Conservation (phyloP, 1,140 invertebrate species). For the Scaptomyza pallida region DNA sequence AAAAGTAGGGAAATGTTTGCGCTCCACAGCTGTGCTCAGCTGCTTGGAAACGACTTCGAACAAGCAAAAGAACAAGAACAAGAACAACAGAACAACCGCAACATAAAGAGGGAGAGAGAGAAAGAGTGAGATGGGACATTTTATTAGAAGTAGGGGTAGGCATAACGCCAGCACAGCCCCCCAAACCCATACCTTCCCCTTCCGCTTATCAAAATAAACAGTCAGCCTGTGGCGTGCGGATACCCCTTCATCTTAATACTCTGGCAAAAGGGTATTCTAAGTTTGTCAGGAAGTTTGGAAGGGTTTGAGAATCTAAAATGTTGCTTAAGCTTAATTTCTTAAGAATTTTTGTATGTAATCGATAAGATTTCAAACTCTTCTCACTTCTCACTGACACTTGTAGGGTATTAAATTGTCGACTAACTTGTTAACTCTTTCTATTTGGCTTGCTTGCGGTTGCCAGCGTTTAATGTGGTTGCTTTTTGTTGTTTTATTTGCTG, state of each 20-base stretch:
- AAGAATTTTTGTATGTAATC: too few relatives aligned
- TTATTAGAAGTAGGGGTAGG: slow-evolving; percentile 27
- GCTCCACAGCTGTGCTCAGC: slow-evolving; percentile 69
- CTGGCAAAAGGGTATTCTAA: not conserved
- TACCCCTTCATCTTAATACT: slow-evolving; percentile 9
- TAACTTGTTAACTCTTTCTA: not conserved
- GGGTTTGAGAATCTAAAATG: too few relatives aligned
- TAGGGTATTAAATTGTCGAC: not conserved
- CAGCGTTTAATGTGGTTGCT: slow-evolving; percentile 5
- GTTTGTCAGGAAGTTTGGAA: not conserved
- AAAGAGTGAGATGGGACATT: slow-evolving; percentile 28
- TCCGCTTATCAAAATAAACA: slow-evolving; percentile 34
- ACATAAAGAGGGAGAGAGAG: slow-evolving; percentile 18
- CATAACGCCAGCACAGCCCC: slow-evolving; percentile 1
- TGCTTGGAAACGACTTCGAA: slow-evolving; percentile 59
- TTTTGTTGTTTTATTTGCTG: slow-evolving; percentile 48
- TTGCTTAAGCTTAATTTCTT: too few relatives aligned
- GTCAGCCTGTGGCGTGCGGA: slow-evolving; percentile 37
- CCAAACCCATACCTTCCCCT: not conserved
- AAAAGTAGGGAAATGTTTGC: slow-evolving; percentile 69
- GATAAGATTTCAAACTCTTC: too few relatives aligned
- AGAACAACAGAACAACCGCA: slow-evolving; percentile 53
- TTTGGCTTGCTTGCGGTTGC: slow-evolving; percentile 34
- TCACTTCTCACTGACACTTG: too few relatives aligned
- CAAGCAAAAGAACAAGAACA: slow-evolving; percentile 47